These are phyloP conservation scores for Serrognathus titanus DNA, from an alignment of 2,888 invertebrate genomes.

Conservation along the genomic window DNA sequence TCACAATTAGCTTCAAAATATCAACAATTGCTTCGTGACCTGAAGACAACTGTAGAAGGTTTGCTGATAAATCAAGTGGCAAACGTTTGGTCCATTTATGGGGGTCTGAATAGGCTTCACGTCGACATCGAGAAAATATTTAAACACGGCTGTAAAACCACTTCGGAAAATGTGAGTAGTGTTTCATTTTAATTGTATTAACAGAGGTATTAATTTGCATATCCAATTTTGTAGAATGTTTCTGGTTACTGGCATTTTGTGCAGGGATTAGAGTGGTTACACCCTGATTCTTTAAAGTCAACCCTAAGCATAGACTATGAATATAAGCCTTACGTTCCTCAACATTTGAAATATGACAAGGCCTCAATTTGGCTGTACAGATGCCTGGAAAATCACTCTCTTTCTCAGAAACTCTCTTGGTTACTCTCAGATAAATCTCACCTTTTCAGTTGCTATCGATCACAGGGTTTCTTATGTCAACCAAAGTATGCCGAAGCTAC, in stretches of 20 bases:
- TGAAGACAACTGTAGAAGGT: constrained; percentile 58
- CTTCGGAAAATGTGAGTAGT: constrained; percentile 44
- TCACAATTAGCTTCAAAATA: constrained; percentile 32
- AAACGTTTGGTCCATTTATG: constrained; percentile 61
- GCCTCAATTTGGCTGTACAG: constrained; percentile 54
- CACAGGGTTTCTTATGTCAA: constrained; percentile 59
- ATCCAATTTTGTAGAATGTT: constrained; percentile 47
- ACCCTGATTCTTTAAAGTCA: constrained; percentile 55
- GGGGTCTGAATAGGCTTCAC: constrained; percentile 56
- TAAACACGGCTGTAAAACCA: constrained; percentile 54
- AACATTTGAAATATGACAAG: constrained; percentile 51
- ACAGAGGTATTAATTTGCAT: neutral
- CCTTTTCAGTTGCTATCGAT: constrained; percentile 56
- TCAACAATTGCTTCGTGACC: constrained; percentile 52
- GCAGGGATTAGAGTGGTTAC: constrained; percentile 59
- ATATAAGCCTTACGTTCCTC: constrained; percentile 47
- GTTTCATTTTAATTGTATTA: neutral
- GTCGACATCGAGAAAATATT: constrained; percentile 56
- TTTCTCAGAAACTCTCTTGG: constrained; percentile 60
- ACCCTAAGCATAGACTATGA: constrained; percentile 48
- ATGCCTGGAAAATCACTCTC: constrained; percentile 55
- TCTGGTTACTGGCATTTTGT: constrained; percentile 56
- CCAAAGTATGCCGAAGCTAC: constrained; percentile 59
- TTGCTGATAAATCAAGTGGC: constrained; percentile 54
- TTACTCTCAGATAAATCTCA: constrained; percentile 61